Base-by-base conservation (phyloP, 2,888 invertebrate species). In the Drosophila kokeensis region DNA sequence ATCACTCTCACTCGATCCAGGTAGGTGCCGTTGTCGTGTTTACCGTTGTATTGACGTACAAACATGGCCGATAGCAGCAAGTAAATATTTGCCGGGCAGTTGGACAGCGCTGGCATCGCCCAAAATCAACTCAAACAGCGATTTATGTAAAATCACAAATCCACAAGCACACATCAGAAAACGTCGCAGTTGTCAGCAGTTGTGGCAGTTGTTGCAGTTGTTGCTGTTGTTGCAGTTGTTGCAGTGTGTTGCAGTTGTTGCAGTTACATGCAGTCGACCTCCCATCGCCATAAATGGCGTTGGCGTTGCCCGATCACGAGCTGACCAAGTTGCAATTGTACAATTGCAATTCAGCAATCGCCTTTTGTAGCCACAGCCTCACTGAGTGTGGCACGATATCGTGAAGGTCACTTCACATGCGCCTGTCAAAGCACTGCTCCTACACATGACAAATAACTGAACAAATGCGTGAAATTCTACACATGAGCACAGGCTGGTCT, bases 1-100 rank as follows among this genome's bases (percentile, higher is more conserved):
- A 80, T 89, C 92, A 81, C 86, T 93, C 81, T 93, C 93, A 75
- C 87, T 93, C 71, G 93, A 93, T 92, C 93, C 93, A 93, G 93
- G 93, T 93, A 92, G 67, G 82, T 75, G 65, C 66, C 53, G 63
- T 38, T 48, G 34, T 45, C 27, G 50, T 80, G 71, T 85, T 73
- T 73, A 85, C 76, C 73, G 72, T 84, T 84, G 82, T 68, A 69
- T 69, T 86, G 74, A 76, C 83, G 85, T 72, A 27, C 74, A 76
- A 76, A 73, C 77, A 89, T 67, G 67, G n/a, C 55, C 72, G 75
- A 82, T 73, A 71, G 74, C 53, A 48, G 59, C 48, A 55, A 61
- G 76, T 64, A 76, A 87, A 87, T 90, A 86, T 90, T 90, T 83
- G 79, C 60, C 57, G 66, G 62, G 50, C 73, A 70, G 67, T 70